Conservation (phyloP, 1,140 invertebrate species). For the Zaprionus africanus region DNA sequence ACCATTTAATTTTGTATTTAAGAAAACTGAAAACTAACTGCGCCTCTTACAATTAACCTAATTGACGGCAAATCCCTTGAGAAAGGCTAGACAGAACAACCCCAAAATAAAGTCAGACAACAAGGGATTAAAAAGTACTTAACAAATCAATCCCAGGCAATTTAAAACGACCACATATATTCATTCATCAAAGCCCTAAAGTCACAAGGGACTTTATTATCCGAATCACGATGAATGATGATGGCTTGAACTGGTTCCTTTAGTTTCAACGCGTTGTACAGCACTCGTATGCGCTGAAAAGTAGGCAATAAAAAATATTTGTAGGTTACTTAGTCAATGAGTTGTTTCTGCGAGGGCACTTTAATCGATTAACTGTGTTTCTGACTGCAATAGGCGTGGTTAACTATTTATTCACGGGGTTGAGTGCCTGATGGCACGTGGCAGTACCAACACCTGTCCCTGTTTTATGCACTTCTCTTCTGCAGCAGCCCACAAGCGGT, state of each 20-base stretch:
- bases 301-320: slow-evolving; percentile 20
- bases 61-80: slow-evolving; percentile 31
- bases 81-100: slow-evolving; percentile 45
- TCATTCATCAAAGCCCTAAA: background rate
- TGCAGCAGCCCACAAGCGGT: slow-evolving; percentile 27
- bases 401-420: slow-evolving; percentile 14
- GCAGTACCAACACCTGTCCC: slow-evolving; percentile 54
- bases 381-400: background rate
- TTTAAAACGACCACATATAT: slow-evolving; percentile 45
- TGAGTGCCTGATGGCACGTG: slow-evolving; percentile 57
- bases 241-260: background rate
- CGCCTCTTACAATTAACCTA: slow-evolving; percentile 48
- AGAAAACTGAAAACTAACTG: background rate
- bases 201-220: slow-evolving; percentile 14
- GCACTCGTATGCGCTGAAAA: background rate
- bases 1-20: background rate
- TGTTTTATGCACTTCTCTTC: slow-evolving; percentile 34
- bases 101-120: background rate
- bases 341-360: slow-evolving; percentile 43
- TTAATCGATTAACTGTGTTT: slow-evolving; percentile 46
- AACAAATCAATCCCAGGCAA: slow-evolving; percentile 54
- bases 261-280: background rate
- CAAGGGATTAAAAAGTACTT: background rate
- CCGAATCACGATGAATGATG: background rate
- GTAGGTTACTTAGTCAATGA: slow-evolving; percentile 45